These are phyloP conservation scores for Psettodes erumei DNA, from an alignment of 2,113 vertebrate genomes.

Conservation along the genomic window DNA sequence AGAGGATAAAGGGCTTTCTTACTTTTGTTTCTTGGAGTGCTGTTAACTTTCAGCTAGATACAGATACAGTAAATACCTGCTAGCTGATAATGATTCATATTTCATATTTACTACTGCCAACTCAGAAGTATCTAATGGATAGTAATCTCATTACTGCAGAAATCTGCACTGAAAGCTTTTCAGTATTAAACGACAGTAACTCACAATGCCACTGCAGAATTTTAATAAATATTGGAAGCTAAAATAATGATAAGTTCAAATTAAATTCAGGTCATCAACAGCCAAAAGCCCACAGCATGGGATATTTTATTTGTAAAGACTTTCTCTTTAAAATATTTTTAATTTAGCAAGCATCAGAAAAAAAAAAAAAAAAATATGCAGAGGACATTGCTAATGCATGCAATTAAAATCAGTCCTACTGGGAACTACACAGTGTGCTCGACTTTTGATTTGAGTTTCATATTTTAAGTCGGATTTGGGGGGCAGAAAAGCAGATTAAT, in stretches of 20 bases:
- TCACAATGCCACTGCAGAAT: background rate
- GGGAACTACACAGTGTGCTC: background rate
- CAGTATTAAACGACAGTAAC: background rate
- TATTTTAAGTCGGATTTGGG: conserved; percentile 26
- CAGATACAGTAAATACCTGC: background rate
- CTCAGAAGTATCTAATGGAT: background rate
- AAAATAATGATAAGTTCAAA: conserved; percentile 29
- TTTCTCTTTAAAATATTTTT: conserved; percentile 18
- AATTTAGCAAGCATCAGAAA: conserved; percentile 33
- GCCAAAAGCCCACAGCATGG: conserved; percentile 11
- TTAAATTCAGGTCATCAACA: conserved; percentile 26
- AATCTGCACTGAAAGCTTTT: too few species aligned
- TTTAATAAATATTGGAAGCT: background rate
- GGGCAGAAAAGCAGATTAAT: conserved; percentile 15
- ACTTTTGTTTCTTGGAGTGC: background rate
- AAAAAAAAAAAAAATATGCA: conserved; percentile 21
- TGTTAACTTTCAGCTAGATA: background rate
- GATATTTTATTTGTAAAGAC: background rate
- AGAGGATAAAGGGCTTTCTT: background rate
- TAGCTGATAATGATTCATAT: background rate
- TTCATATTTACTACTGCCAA: background rate
- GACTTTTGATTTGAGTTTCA: conserved; percentile 31
- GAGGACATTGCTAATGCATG: conserved; percentile 45
- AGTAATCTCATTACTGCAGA: too few species aligned
- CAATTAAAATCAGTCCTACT: conserved; percentile 39